phyloP scores from a whole-genome alignment of 2,113 vertebrate genomes.

The Hyperoodon ampullatus region DNA sequence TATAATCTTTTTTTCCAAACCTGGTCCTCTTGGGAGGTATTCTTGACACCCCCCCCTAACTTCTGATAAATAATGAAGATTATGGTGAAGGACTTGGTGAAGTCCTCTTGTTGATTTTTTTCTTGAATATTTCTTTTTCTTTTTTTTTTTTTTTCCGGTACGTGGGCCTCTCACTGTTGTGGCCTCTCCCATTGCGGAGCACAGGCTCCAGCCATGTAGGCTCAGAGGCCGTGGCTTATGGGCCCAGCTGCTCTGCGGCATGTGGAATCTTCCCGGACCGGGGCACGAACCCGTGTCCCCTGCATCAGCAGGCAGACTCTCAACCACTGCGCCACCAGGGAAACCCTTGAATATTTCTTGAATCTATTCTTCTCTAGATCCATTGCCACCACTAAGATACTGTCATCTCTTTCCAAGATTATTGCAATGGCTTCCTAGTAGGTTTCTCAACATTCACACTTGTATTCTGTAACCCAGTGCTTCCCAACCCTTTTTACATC shows the following conservation, averaged over 20 bases:
- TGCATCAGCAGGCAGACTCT: too few species aligned
- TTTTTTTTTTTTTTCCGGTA: too few species aligned
- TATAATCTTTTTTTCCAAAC: conserved; percentile 19
- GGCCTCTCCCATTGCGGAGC: too few species aligned
- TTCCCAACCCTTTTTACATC: neutral
- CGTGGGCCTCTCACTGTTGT: too few species aligned
- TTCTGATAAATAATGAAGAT: neutral
- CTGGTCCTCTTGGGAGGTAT: neutral
- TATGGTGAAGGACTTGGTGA: neutral
- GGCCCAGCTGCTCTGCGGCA: too few species aligned
- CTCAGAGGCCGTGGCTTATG: too few species aligned
- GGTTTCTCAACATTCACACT: neutral
- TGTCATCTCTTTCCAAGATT: neutral
- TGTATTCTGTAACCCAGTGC: neutral
- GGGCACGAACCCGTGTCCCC: too few species aligned
- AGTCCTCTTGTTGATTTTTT: neutral
- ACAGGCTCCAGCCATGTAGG: too few species aligned
- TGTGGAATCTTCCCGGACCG: too few species aligned
- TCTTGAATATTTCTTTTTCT: neutral
- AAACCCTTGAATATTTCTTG: neutral
- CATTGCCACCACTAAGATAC: neutral
- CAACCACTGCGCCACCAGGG: too few species aligned
- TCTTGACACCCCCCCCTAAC: neutral
- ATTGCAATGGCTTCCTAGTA: neutral
- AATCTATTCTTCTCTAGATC: neutral